Percentiles rank a stretch among this genome's conserved stretches.
These are phyloP conservation scores for Pseudococcus longispinus DNA, from an alignment of 2,888 invertebrate species.

Conservation along the genomic window DNA sequence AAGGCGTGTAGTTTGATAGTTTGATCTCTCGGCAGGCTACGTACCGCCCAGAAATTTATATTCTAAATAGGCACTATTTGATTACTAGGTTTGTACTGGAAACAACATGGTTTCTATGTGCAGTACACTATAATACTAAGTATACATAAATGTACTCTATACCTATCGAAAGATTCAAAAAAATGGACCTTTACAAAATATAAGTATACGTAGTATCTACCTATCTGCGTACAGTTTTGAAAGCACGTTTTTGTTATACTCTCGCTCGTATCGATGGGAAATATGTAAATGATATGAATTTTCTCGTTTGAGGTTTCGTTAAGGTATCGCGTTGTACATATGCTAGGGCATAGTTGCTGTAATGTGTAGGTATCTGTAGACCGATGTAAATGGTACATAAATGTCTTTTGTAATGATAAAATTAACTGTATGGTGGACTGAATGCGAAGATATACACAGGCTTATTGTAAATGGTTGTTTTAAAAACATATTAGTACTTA, in stretches of 20 bases:
- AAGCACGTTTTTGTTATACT: background rate
- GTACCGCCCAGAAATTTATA: slow-evolving; percentile 37
- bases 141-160: background rate
- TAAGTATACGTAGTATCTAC: background rate
- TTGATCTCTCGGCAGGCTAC: slow-evolving; percentile 32
- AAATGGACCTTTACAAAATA: slow-evolving; percentile 13
- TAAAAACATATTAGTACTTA: background rate
- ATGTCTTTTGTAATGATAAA: slow-evolving; percentile 20
- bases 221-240: background rate
- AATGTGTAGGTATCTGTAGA: background rate
- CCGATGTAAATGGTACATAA: background rate
- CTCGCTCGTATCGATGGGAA: background rate
- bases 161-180: background rate
- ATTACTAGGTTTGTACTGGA: slow-evolving; percentile 41
- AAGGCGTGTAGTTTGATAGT: slow-evolving; percentile 25
- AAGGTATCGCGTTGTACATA: background rate
- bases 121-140: background rate
- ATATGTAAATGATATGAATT: slow-evolving; percentile 22
- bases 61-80: slow-evolving; percentile 30
- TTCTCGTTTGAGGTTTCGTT: slow-evolving; percentile 1
- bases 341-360: background rate
- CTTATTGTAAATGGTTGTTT: background rate
- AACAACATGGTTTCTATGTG: slow-evolving; percentile 32
- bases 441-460: background rate
- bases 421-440: background rate